A percentile compares a stretch with the other conserved stretches of the same genome.
These are phyloP conservation scores for Masticophis lateralis DNA, from an alignment of 2,797 vertebrate species.

Conservation along the genomic window DNA sequence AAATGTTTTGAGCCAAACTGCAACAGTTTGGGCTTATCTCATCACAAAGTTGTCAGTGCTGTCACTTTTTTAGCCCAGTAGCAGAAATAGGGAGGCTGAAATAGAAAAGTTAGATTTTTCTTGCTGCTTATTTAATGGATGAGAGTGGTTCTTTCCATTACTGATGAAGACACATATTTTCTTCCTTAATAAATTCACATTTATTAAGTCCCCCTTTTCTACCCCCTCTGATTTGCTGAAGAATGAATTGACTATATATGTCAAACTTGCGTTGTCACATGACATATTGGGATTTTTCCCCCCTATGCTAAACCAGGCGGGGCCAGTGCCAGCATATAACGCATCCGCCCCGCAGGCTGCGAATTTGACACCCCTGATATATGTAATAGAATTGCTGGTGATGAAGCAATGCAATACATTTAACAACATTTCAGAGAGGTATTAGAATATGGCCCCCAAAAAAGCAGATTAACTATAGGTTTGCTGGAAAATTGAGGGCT, in stretches of 20 bases:
- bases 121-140: not conserved
- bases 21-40: not conserved
- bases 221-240: too few relatives aligned
- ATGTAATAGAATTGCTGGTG: not conserved
- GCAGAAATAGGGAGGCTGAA: not conserved
- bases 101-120: not conserved
- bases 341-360: too few relatives aligned
- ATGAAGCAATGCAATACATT: not conserved
- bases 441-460: not conserved
- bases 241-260: not conserved
- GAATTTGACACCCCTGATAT: too few relatives aligned
- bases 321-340: too few relatives aligned
- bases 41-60: not conserved
- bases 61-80: not conserved
- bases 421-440: not conserved
- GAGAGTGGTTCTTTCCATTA: not conserved
- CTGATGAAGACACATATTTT: not conserved
- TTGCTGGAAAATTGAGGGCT: not conserved
- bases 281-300: too few relatives aligned
- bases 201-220: too few relatives aligned
- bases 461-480: not conserved
- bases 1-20: not conserved
- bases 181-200: not conserved
- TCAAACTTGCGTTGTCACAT: not conserved
- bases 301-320: too few relatives aligned